Base-by-base conservation (phyloP, 2,113 vertebrate genomes). In the Catharus fuscescens region DNA sequence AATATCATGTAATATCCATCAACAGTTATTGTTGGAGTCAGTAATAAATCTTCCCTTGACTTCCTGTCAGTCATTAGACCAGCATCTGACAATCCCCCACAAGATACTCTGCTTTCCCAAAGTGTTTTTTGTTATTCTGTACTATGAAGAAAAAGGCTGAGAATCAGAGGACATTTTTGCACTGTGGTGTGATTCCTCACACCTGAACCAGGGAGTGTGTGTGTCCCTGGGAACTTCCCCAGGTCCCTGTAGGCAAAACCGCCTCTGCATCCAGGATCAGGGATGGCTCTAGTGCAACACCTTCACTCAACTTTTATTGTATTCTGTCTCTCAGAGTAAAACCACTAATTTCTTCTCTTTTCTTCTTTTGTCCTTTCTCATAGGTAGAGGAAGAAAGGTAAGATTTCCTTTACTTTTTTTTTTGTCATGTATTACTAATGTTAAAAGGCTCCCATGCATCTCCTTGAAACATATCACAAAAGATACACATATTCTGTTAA, bases 381-480 rank as follows among this genome's bases (percentile, higher is more conserved):
- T 72, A 98, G 98, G 97, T 92, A 98, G 98, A 97, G 98, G 98
- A 97, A 97, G 95, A 97, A 98, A 98, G 98, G 98, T 98, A 97
- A 98, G 98, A 93, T 80, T 91, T 80, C 11, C 14, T 48, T 64
- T 36, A 8, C 6, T 36, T 17, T 9, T n/a, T n/a, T 50, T 19
- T 17, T 48, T 12, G 21, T 57, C 32, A n/a, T 48, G 3, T 53
- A 36, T 92, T 74, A 9, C 26, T 67, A 20, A 28, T 21, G 3
- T 34, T 74, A 15, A 61, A 62, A 86, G 9, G 67, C 5, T 53
- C 3, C 16, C 10, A 42, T 56, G 28, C 10, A 14, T 65, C 11
- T 56, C 34, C 18, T 66, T 52, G 32, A 29, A 71, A 10, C 2
- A 2, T 29, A 52, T 64, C 16, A 48, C 14, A 67, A 18, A 62